These are phyloP conservation scores for Lasioglossum leucozonium DNA, from an alignment of 2,888 invertebrate genomes.

Conservation along the genomic window DNA sequence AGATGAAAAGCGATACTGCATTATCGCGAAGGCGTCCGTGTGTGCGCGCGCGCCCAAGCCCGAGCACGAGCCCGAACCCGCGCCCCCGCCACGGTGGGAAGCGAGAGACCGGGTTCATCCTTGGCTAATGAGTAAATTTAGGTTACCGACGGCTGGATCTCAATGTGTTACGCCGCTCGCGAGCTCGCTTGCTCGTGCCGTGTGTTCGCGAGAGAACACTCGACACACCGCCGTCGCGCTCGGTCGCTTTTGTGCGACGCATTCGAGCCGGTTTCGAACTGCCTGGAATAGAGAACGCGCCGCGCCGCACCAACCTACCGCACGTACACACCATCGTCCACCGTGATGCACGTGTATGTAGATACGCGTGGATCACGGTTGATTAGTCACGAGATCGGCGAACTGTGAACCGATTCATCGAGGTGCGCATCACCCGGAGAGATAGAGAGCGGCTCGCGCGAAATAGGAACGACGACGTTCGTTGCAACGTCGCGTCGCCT, in stretches of 20 bases:
- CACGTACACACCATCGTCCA: not conserved
- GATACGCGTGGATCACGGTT: slow-evolving; percentile 70
- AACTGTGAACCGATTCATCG: slow-evolving; percentile 79
- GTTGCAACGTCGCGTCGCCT: slow-evolving; percentile 39
- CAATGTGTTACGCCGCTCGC: slow-evolving; percentile 15
- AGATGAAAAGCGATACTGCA: slow-evolving; percentile 60
- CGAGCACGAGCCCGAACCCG: not conserved
- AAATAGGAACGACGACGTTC: slow-evolving; percentile 52
- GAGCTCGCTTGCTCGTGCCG: not conserved
- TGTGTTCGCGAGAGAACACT: slow-evolving; percentile 46
- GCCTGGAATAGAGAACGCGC: slow-evolving; percentile 23
- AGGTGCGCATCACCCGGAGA: slow-evolving; percentile 71
- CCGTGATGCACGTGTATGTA: not conserved
- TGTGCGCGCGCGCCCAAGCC: not conserved
- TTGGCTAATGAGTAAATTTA: slow-evolving; percentile 67
- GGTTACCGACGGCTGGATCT: slow-evolving; percentile 52
- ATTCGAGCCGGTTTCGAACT: slow-evolving; percentile 49
- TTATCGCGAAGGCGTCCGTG: slow-evolving; percentile 48
- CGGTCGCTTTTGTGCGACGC: slow-evolving; percentile 47
- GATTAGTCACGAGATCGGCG: slow-evolving; percentile 78
- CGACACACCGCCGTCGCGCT: slow-evolving; percentile 27
- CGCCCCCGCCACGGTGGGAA: slow-evolving; percentile 14
- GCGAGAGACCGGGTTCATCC: slow-evolving; percentile 49
- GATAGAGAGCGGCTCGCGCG: slow-evolving; percentile 32
- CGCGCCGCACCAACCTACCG: not conserved